phyloP scores from a whole-genome alignment of 2,113 vertebrate genomes.

The Brachionichthys hirsutus region DNA sequence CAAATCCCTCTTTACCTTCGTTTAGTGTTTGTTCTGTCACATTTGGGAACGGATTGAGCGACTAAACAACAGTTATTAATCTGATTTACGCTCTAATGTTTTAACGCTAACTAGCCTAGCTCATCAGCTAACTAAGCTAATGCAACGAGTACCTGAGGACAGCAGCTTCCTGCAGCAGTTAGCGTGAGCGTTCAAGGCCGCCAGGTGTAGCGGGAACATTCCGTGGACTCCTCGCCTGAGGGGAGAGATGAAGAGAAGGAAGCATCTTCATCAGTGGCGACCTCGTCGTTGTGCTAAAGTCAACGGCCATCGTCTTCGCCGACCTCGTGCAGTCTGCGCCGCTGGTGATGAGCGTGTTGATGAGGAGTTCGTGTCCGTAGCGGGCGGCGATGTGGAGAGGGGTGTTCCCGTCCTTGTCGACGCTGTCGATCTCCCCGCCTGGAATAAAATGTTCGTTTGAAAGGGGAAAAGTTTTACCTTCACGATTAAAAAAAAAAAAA shows the following conservation, averaged over 20 bases:
- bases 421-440: slow-evolving; percentile 94
- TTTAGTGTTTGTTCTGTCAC: no score
- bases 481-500: neutral
- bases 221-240: slow-evolving; percentile 90
- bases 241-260: slow-evolving; percentile 25
- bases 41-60: no score
- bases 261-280: neutral
- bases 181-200: slow-evolving; percentile 91
- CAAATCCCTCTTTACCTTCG: no score
- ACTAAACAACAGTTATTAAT: no score
- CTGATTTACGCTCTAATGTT: no score
- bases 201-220: slow-evolving; percentile 96
- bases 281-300: no score
- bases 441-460: neutral
- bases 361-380: slow-evolving; percentile 93
- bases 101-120: no score
- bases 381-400: slow-evolving; percentile 94
- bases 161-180: slow-evolving; percentile 95
- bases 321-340: slow-evolving; percentile 93
- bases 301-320: slow-evolving; percentile 6
- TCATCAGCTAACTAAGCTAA: no score
- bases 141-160: slow-evolving; percentile 81
- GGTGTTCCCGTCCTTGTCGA: slow-evolving; percentile 97
- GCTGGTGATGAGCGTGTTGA: slow-evolving; percentile 94
- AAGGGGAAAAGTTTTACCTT: neutral